Evolutionary conservation across 2,797 vertebrate genomes (phyloP).

Genomic region (Hypotaenidia okinawae): DNA sequence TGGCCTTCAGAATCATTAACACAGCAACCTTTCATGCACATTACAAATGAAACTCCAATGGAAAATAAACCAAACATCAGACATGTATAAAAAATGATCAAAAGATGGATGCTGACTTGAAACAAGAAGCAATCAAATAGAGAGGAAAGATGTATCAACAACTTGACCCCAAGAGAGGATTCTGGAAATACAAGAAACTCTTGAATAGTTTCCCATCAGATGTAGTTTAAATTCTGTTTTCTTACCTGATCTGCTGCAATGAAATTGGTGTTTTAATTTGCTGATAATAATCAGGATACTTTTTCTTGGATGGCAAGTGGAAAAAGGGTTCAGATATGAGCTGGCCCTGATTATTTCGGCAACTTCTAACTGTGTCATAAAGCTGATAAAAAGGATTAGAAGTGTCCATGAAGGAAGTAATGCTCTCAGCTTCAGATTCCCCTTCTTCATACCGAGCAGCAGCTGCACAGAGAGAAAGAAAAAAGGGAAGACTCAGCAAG

Average conservation of each 20-base stretch:
- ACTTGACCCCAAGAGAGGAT: not conserved
- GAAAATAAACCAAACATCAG: not conserved
- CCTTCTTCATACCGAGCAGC: constrained; percentile 95
- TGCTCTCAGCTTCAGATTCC: constrained; percentile 94
- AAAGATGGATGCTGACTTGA: not conserved
- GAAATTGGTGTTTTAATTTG: constrained; percentile 95
- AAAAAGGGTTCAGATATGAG: constrained; percentile 96
- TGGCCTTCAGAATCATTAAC: not conserved
- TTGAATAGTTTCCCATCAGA: not conserved
- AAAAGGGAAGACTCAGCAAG: constrained; percentile 5
- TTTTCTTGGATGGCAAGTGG: constrained; percentile 95
- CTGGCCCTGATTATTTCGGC: constrained; percentile 95
- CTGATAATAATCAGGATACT: constrained; percentile 97
- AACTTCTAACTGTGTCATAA: constrained; percentile 92
- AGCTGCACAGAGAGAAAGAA: constrained; percentile 73
- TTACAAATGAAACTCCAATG: not conserved
- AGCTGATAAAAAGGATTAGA: constrained; percentile 96
- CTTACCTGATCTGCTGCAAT: constrained; percentile 94
- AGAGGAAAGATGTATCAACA: not conserved
- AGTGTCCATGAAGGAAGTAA: constrained; percentile 94
- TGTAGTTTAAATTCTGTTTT: not conserved
- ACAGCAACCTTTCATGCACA: not conserved
- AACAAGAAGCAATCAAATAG: not conserved
- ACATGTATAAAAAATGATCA: not conserved
- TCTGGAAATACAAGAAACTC: not conserved